Evolutionary conservation across 2,113 vertebrate genomes (phyloP).

Genomic region (Melierax canorus): DNA sequence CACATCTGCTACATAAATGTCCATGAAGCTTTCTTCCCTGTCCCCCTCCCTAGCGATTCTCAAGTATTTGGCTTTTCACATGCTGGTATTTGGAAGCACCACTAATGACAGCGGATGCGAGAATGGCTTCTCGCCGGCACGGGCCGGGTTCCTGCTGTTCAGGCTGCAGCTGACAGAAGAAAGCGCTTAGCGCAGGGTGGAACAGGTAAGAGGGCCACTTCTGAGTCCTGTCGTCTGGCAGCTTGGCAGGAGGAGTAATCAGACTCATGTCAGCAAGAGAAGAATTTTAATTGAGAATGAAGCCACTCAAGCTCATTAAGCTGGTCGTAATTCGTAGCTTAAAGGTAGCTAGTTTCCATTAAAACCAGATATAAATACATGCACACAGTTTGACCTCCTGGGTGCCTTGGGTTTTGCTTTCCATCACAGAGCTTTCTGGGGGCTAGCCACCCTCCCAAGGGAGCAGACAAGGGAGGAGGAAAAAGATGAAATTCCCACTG

Average conservation of each 20-base stretch:
- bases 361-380: background rate
- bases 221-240: background rate
- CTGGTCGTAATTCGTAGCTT: background rate
- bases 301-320: conserved; percentile 3
- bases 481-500: background rate
- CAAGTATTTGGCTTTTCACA: background rate
- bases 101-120: background rate
- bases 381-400: background rate
- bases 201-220: background rate
- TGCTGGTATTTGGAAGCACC: background rate
- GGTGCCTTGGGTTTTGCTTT: background rate
- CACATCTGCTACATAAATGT: background rate
- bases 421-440: background rate
- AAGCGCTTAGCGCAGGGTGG: background rate
- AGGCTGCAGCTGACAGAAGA: background rate
- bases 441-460: background rate
- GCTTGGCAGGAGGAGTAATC: background rate
- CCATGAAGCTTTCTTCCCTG: background rate
- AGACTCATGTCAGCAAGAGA: background rate
- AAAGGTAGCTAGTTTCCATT: background rate
- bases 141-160: background rate
- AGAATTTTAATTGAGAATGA: conserved; percentile 6
- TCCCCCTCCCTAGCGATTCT: background rate
- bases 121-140: background rate
- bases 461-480: background rate